phyloP scores from a whole-genome alignment of 2,888 invertebrate genomes.

The Xylocampa areola region DNA sequence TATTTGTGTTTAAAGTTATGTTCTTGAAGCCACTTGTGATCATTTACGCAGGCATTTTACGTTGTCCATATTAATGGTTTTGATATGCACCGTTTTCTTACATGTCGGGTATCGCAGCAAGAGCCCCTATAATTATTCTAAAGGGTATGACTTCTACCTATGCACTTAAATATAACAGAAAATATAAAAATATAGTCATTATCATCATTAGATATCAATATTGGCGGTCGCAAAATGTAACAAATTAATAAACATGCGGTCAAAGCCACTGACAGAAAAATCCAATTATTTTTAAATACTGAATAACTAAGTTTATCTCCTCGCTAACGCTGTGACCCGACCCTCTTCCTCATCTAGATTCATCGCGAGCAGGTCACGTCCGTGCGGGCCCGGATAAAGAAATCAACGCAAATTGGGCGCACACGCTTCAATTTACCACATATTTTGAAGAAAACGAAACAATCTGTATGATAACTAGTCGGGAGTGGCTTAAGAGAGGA shows the following conservation, averaged over 20 bases:
- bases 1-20: too few relatives aligned
- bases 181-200: too few relatives aligned
- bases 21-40: background rate
- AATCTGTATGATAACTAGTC: constrained; percentile 70
- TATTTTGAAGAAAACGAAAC: constrained; percentile 72
- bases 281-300: too few relatives aligned
- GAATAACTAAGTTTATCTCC: background rate
- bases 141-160: too few relatives aligned
- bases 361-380: constrained; percentile 63
- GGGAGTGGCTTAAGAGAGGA: constrained; percentile 41
- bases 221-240: too few relatives aligned
- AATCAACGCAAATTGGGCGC: constrained; percentile 82
- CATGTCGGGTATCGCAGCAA: too few relatives aligned
- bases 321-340: constrained; percentile 47
- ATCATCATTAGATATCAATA: too few relatives aligned
- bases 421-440: constrained; percentile 67
- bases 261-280: too few relatives aligned
- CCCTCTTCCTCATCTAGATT: constrained; percentile 70
- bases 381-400: constrained; percentile 76
- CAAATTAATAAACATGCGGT: too few relatives aligned
- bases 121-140: too few relatives aligned
- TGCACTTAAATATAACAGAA: too few relatives aligned
- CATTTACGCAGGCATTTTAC: background rate
- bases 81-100: too few relatives aligned
- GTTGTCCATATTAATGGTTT: background rate